phyloP scores from a whole-genome alignment of 1,140 invertebrate species.

The Brachystomella parvula region DNA sequence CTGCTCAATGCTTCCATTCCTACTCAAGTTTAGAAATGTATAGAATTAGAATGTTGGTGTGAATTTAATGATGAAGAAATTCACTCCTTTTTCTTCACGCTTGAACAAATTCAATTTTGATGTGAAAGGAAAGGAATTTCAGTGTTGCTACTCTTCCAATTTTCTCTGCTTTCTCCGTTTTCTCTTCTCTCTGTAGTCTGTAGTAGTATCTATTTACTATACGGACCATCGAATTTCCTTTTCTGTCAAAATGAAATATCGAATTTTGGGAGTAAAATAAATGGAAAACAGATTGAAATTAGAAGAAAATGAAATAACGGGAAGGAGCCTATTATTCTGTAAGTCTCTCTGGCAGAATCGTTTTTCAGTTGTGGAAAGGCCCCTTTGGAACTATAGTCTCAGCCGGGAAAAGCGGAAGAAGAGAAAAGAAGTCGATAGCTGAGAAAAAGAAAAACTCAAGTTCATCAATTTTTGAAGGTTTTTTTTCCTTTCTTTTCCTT shows the following conservation, averaged over 20 bases:
- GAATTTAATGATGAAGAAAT: conserved; percentile 5
- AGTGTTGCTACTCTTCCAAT: neutral
- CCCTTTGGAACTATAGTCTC: neutral
- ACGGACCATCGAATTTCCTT: no score
- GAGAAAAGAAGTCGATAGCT: neutral
- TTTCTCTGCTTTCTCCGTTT: conserved; percentile 5
- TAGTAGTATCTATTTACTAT: neutral
- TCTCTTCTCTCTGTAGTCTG: conserved; percentile 6
- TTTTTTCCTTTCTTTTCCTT: no score
- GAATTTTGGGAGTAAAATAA: neutral
- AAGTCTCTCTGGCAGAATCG: neutral
- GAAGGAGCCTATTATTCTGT: neutral
- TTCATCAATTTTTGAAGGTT: conserved; percentile 7
- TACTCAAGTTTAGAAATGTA: neutral
- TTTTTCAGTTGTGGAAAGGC: neutral
- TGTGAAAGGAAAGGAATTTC: neutral
- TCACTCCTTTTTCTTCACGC: neutral
- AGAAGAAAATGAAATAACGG: neutral
- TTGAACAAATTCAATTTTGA: conserved; percentile 9
- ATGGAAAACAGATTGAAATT: neutral
- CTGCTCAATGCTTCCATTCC: no score
- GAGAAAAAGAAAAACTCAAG: neutral
- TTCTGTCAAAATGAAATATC: no score
- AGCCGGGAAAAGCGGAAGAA: neutral
- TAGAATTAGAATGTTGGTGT: neutral